These are phyloP conservation scores for Hippoglossus stenolepis DNA, from an alignment of 2,113 vertebrate species.

Conservation along the genomic window DNA sequence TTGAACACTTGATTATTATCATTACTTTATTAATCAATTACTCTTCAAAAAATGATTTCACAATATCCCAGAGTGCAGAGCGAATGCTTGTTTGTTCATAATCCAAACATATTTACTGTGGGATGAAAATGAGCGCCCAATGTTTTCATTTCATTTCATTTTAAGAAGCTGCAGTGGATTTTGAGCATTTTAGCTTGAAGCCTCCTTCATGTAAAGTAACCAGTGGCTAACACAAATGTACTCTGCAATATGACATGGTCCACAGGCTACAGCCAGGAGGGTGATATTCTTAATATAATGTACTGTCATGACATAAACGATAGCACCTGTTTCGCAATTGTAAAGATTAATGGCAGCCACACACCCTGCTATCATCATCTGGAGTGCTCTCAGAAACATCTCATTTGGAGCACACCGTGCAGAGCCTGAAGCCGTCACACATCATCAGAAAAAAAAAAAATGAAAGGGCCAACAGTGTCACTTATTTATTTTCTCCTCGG, in stretches of 20 bases:
- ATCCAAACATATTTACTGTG: too few species aligned
- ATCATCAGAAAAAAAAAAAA: slow-evolving; percentile 24
- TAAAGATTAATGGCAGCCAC: slow-evolving; percentile 29
- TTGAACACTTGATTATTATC: too few species aligned
- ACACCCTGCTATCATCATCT: slow-evolving; percentile 2
- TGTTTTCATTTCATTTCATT: not conserved
- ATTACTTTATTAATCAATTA: too few species aligned
- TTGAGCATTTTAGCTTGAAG: not conserved
- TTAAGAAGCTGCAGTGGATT: not conserved
- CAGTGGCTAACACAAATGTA: not conserved
- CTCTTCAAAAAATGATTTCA: too few species aligned
- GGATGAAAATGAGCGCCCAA: too few species aligned
- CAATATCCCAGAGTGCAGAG: too few species aligned
- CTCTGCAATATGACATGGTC: not conserved
- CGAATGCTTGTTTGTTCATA: too few species aligned
- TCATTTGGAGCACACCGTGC: not conserved
- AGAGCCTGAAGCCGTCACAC: slow-evolving; percentile 32
- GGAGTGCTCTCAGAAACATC: slow-evolving; percentile 33
- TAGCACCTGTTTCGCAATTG: slow-evolving; percentile 25
- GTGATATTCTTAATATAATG: slow-evolving; percentile 8
- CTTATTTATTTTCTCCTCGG: slow-evolving; percentile 17
- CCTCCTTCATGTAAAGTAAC: not conserved
- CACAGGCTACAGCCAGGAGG: not conserved
- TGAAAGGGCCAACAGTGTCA: slow-evolving; percentile 22
- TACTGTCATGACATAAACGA: slow-evolving; percentile 20